Base-by-base conservation (phyloP, 2,888 invertebrate genomes). In the Seladonia tumulorum region DNA sequence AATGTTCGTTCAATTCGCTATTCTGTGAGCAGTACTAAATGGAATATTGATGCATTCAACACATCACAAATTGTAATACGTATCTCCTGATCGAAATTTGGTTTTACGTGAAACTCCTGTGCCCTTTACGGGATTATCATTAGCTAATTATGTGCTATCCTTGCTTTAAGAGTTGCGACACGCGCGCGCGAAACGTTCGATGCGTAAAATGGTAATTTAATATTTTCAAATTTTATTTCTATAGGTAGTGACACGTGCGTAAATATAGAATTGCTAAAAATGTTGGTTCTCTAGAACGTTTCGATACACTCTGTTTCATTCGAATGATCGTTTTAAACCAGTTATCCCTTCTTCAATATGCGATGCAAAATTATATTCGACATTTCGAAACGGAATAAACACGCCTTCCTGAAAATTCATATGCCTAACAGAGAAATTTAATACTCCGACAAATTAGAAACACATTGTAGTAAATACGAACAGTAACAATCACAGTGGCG, bases 41-140 rank as follows among this genome's bases (percentile, higher is more conserved):
- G 39, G 22, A 39, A 39, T 35, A 68, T 68, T 10, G 35, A 68
- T 12, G 39, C 39, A 39, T 39, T 22, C 39, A 68, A 22, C 39
- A 39, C 1, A 22, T 68, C 39, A 39, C 35, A 10, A 68, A 22
- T 18, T 22, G 68, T 22, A 68, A 39, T 39, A 22, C 35, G 39
- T 22, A 10, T 22, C 39, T 22, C 22, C 22, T 68, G 68, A 68
- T 68, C 68, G 68, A 68, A 39, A 68, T 39, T 68, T 68, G 29
- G 29, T 29, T 63, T 29, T 29, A 63, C 63, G 63, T 18, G 7
- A 63, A 63, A 29, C 63, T 63, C 63, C 29, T 18, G 29, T 18
- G 29, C 29, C 63, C 29, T 63, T 63, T 63, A 29, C 18, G 29
- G 68, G 68, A 68, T 68, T 39, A 68, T 68, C 39, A 39, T 68